Conservation (phyloP, 2,888 invertebrate genomes). For the Cephus pulcher region DNA sequence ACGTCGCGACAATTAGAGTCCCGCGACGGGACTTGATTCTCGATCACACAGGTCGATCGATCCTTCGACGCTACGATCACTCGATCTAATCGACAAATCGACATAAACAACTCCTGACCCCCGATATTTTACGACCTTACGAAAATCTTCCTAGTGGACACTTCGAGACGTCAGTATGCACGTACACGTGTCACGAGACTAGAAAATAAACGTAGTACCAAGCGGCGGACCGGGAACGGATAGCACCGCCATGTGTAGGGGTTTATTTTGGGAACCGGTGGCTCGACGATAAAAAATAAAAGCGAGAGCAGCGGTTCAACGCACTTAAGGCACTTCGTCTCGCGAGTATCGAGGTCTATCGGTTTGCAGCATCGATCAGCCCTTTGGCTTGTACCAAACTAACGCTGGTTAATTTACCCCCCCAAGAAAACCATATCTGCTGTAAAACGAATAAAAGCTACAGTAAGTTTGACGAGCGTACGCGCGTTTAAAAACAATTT, state of each 20-base stretch:
- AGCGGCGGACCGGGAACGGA: slow-evolving; percentile 33
- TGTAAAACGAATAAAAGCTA: not conserved
- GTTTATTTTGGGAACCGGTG: slow-evolving; percentile 55
- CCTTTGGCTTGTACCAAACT: not conserved
- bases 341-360: not conserved
- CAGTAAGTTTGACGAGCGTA: not conserved
- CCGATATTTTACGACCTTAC: not conserved
- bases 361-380: not conserved
- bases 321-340: slow-evolving; percentile 24
- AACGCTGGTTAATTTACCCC: not conserved
- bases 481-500: not conserved
- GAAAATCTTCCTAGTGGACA: not conserved
- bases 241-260: slow-evolving; percentile 38
- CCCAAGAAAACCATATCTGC: not conserved
- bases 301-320: slow-evolving; percentile 37
- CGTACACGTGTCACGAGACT: slow-evolving; percentile 20
- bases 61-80: not conserved
- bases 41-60: not conserved
- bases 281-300: slow-evolving; percentile 26
- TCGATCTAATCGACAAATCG: not conserved
- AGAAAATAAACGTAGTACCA: slow-evolving; percentile 46
- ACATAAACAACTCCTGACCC: not conserved
- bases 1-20: no score
- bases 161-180: not conserved
- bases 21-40: not conserved